These are phyloP conservation scores for Tachina grossa DNA, from an alignment of 2,888 invertebrate species.

Conservation along the genomic window DNA sequence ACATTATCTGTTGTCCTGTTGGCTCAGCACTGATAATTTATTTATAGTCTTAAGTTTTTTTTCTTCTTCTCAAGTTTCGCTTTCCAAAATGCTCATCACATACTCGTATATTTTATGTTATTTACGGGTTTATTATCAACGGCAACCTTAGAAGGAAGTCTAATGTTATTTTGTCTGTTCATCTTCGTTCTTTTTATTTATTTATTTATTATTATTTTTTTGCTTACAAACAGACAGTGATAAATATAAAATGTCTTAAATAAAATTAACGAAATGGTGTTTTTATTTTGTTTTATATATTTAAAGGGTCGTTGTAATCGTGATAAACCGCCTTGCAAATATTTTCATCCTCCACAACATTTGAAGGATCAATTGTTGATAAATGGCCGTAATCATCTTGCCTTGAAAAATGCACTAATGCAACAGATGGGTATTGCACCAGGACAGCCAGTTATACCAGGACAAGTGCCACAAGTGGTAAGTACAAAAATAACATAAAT, in stretches of 20 bases:
- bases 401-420: conserved; percentile 98
- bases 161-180: background rate
- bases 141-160: conserved; percentile 9
- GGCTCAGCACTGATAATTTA: conserved; percentile 62
- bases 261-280: conserved; percentile 44
- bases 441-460: conserved; percentile 94
- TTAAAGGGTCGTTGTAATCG: conserved; percentile 99
- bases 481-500: conserved; percentile 81
- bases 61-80: conserved; percentile 3
- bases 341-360: conserved; percentile 99
- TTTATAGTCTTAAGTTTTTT: conserved; percentile 58
- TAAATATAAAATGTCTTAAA: conserved; percentile 47
- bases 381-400: conserved; percentile 99
- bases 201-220: background rate
- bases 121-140: conserved; percentile 54
- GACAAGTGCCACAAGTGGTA: conserved; percentile 96
- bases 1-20: conserved; percentile 52
- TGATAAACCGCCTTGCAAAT: conserved; percentile 99
- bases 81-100: conserved; percentile 9
- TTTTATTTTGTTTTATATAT: conserved; percentile 42
- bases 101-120: conserved; percentile 53
- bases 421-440: conserved; percentile 97
- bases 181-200: background rate
- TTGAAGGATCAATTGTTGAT: conserved; percentile 99
- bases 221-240: background rate